Conservation (phyloP, 2,113 vertebrate genomes). For the Corythornis cristatus region DNA sequence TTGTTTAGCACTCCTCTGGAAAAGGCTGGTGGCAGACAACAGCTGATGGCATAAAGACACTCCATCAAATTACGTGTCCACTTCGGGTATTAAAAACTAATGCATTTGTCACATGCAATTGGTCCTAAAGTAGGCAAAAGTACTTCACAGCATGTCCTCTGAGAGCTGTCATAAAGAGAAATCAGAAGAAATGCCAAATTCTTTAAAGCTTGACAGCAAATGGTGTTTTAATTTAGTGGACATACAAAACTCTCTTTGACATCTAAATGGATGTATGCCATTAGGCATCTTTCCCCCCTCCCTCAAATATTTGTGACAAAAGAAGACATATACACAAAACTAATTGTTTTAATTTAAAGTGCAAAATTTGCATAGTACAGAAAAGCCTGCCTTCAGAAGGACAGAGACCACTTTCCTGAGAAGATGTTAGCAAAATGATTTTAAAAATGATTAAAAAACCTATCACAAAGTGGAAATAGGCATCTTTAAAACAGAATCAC, state of each 20-base stretch:
- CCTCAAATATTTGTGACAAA: slow-evolving; percentile 13
- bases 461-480: not conserved
- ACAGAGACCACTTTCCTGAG: not conserved
- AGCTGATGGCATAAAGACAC: slow-evolving; percentile 30
- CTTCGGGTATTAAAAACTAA: slow-evolving; percentile 56
- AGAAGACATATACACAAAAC: not conserved
- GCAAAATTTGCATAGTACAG: not conserved
- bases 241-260: slow-evolving; percentile 52
- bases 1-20: not conserved
- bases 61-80: slow-evolving; percentile 32
- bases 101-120: slow-evolving; percentile 67
- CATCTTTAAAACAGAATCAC: not conserved
- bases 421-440: not conserved
- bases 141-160: slow-evolving; percentile 54
- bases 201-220: slow-evolving; percentile 55
- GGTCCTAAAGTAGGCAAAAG: slow-evolving; percentile 50
- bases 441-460: not conserved
- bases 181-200: slow-evolving; percentile 52
- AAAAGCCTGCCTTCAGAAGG: not conserved
- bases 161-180: slow-evolving; percentile 67
- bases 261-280: slow-evolving; percentile 49
- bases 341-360: slow-evolving; percentile 4
- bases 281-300: slow-evolving; percentile 28
- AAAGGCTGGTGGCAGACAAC: slow-evolving; percentile 13
- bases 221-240: slow-evolving; percentile 63